Evolutionary conservation across 1,140 invertebrate species (phyloP).

Genomic region (Meloidogyne chitwoodi): DNA sequence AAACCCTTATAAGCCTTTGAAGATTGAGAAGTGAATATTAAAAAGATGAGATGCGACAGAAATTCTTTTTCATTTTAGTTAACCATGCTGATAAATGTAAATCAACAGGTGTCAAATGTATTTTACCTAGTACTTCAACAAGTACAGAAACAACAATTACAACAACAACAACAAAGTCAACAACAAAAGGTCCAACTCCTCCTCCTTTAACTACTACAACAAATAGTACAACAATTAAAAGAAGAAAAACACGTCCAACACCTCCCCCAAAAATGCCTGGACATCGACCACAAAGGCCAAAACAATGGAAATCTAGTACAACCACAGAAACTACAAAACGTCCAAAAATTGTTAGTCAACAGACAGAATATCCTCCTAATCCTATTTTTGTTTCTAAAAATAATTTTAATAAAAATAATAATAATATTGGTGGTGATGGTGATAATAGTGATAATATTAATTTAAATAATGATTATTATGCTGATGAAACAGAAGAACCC

Average conservation of each 20-base stretch:
- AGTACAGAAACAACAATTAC: conserved; percentile 27
- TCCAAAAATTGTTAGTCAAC: neutral
- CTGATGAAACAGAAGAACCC: neutral
- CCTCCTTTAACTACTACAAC: conserved; percentile 22
- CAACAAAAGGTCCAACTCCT: conserved; percentile 25
- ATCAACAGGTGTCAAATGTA: conserved; percentile 43
- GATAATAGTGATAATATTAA: neutral
- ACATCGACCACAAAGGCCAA: conserved; percentile 21
- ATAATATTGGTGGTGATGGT: neutral
- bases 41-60: too few relatives aligned
- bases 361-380: neutral
- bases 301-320: conserved; percentile 1
- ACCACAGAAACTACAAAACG: conserved; percentile 4
- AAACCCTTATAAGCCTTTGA: too few relatives aligned
- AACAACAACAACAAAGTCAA: conserved; percentile 17
- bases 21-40: too few relatives aligned
- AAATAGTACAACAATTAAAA: neutral
- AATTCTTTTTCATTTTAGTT: too few relatives aligned
- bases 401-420: neutral
- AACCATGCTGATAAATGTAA: conserved; percentile 34
- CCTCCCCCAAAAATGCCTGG: conserved; percentile 11
- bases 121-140: conserved; percentile 19
- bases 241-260: conserved; percentile 11
- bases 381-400: neutral
- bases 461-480: neutral